Evolutionary conservation across 1,140 invertebrate species (phyloP).

Genomic region (Drosophila aff.): DNA sequence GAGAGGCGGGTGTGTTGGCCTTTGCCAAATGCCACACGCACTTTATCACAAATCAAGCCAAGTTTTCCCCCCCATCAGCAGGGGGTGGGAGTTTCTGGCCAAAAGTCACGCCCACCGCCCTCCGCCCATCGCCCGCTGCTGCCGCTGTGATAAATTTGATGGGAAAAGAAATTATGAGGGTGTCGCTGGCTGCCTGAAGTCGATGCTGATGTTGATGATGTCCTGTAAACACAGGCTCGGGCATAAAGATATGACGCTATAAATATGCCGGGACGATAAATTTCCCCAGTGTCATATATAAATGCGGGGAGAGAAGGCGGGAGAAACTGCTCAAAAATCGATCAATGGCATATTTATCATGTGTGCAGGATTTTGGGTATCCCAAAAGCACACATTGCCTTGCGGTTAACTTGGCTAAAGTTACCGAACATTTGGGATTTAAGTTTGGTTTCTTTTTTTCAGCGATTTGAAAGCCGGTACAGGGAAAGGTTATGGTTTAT

Average conservation of each 20-base stretch:
- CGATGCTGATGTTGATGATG: slow-evolving; percentile 64
- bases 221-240: slow-evolving; percentile 69
- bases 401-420: slow-evolving; percentile 37
- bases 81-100: slow-evolving; percentile 21
- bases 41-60: slow-evolving; percentile 82
- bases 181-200: slow-evolving; percentile 45
- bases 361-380: slow-evolving; percentile 39
- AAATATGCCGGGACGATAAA: slow-evolving; percentile 80
- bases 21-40: slow-evolving; percentile 72
- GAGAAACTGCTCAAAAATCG: slow-evolving; percentile 72
- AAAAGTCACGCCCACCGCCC: slow-evolving; percentile 65
- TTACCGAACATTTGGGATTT: slow-evolving; percentile 22
- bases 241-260: slow-evolving; percentile 75
- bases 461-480: neutral
- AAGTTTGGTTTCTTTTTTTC: slow-evolving; percentile 1
- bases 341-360: slow-evolving; percentile 84
- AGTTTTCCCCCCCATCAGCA: slow-evolving; percentile 42
- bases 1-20: slow-evolving; percentile 23
- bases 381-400: slow-evolving; percentile 1
- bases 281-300: slow-evolving; percentile 49
- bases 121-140: slow-evolving; percentile 43
- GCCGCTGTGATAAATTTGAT: slow-evolving; percentile 78
- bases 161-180: slow-evolving; percentile 78
- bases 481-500: neutral
- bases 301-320: neutral